Evolutionary conservation across 2,888 invertebrate genomes (phyloP).

Genomic region (Macroteleia sp.): DNA sequence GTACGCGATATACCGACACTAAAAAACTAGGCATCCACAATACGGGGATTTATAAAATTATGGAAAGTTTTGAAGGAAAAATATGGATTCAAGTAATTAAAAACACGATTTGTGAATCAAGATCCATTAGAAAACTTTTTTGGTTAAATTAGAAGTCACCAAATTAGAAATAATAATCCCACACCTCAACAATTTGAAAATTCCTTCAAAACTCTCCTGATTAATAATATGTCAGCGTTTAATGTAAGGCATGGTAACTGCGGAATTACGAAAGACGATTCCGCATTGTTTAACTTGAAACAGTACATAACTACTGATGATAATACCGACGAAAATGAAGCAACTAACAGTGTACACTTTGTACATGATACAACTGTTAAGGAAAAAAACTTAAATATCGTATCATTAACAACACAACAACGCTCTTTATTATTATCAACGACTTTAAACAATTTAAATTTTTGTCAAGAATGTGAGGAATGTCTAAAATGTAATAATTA

Average conservation of each 20-base stretch:
- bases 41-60: slow-evolving; percentile 7
- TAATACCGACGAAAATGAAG: neutral
- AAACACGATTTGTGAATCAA: slow-evolving; percentile 15
- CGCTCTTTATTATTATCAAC: neutral
- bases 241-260: neutral
- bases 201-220: neutral
- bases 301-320: neutral
- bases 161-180: neutral
- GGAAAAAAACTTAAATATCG: neutral
- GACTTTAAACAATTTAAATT: neutral
- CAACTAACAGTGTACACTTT: neutral
- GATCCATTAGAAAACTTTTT: slow-evolving; percentile 23
- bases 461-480: neutral
- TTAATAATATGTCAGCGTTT: slow-evolving; percentile 1
- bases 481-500: neutral
- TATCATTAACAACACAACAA: neutral
- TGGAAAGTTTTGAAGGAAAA: slow-evolving; percentile 1
- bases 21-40: slow-evolving; percentile 5
- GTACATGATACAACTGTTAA: neutral
- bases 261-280: neutral
- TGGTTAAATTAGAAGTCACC: slow-evolving; percentile 1
- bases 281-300: slow-evolving; percentile 4
- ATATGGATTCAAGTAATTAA: neutral
- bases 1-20: slow-evolving; percentile 1
- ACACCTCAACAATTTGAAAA: slow-evolving; percentile 10